phyloP scores from a whole-genome alignment of 2,113 vertebrate species.

The Illadopsis cleaveri region DNA sequence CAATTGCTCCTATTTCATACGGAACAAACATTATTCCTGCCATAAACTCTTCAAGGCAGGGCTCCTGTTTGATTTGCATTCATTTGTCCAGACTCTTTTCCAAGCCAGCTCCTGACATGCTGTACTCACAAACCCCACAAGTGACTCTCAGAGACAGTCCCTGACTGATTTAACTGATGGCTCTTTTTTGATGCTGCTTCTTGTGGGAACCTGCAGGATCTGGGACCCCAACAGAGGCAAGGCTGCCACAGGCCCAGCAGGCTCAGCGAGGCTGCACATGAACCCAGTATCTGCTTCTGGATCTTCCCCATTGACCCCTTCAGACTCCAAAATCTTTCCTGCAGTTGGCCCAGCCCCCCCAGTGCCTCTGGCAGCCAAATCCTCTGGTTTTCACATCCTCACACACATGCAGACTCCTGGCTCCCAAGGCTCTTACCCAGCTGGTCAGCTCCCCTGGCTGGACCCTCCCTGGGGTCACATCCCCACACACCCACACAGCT shows the following conservation, averaged over 20 bases:
- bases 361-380: not conserved
- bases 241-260: not conserved
- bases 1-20: not conserved
- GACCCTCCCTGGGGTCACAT: not conserved
- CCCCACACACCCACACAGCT: not conserved
- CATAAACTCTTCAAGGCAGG: not conserved
- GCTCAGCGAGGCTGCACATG: not conserved
- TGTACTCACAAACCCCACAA: not conserved
- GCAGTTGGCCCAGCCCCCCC: not conserved
- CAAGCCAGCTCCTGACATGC: not conserved
- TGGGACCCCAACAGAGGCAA: not conserved
- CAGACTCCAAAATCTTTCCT: not conserved
- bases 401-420: not conserved
- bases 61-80: not conserved
- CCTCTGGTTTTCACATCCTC: not conserved
- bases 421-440: not conserved
- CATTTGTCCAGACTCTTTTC: not conserved
- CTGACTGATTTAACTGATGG: not conserved
- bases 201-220: fast-evolving
- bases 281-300: not conserved
- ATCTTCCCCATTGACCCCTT: not conserved
- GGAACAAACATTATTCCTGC: not conserved
- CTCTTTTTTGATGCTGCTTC: not conserved
- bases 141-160: not conserved
- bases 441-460: not conserved